These are phyloP conservation scores for Myotis pilosus DNA, from an alignment of 2,797 vertebrate species.

Conservation along the genomic window DNA sequence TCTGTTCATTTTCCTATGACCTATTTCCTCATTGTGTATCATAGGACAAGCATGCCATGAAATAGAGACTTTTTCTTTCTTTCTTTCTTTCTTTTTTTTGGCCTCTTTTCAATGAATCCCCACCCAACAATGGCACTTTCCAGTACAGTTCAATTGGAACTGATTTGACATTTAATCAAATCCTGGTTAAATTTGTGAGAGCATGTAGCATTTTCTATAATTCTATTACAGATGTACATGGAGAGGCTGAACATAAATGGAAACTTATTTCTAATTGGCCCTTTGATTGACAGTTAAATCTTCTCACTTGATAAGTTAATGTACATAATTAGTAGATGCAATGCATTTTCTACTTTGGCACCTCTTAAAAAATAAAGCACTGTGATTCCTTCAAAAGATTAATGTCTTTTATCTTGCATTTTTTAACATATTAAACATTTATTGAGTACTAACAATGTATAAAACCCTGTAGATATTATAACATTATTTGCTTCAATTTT, in stretches of 20 bases:
- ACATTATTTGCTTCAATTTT: neutral
- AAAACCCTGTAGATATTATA: neutral
- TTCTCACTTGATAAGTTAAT: constrained; percentile 35
- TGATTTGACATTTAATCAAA: neutral
- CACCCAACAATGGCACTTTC: neutral
- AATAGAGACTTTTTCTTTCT: neutral
- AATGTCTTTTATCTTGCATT: neutral
- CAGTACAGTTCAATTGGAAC: neutral
- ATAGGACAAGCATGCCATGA: neutral
- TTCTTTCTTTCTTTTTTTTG: neutral
- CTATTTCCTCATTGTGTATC: neutral
- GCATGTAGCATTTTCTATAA: neutral
- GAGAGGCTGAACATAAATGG: neutral
- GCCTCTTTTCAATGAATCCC: neutral
- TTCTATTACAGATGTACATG: neutral
- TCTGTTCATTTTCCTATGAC: neutral
- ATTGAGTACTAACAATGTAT: neutral
- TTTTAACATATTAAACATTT: neutral
- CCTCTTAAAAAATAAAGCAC: neutral
- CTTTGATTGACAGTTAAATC: neutral
- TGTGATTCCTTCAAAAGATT: neutral
- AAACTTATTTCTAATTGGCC: neutral
- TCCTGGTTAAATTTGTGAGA: neutral
- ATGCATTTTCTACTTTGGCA: constrained; percentile 17
- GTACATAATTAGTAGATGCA: neutral